These are phyloP conservation scores for Castor canadensis DNA, from an alignment of 2,113 vertebrate species.

Conservation along the genomic window DNA sequence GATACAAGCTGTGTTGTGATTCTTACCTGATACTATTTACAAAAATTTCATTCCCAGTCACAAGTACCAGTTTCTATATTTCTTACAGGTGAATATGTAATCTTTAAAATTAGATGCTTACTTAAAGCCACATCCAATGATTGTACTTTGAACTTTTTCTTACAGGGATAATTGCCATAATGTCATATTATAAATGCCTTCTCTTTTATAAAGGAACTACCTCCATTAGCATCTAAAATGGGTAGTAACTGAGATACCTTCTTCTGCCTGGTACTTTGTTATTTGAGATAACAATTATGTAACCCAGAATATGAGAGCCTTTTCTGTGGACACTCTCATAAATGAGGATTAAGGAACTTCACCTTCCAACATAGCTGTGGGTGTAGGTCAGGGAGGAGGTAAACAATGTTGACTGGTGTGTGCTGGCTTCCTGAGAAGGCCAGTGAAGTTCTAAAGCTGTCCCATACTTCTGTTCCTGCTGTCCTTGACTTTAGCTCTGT, in stretches of 20 bases:
- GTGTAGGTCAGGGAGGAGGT: not conserved
- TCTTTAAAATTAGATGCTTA: not conserved
- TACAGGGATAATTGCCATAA: not conserved
- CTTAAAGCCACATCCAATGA: not conserved
- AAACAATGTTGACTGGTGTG: no score
- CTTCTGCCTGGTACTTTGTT: not conserved
- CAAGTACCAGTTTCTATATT: not conserved
- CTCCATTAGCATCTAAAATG: slow-evolving; percentile 3
- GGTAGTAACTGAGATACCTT: not conserved
- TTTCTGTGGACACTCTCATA: not conserved
- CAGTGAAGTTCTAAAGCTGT: not conserved
- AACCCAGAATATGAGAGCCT: not conserved
- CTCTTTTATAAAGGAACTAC: not conserved
- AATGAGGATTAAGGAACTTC: not conserved
- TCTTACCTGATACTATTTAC: not conserved
- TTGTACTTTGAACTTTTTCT: not conserved
- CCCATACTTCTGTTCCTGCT: not conserved
- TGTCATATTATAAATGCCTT: not conserved
- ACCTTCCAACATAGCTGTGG: not conserved
- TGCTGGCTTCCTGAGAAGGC: not conserved
- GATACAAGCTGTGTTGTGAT: not conserved
- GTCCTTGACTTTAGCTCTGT: not conserved
- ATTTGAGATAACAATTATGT: not conserved
- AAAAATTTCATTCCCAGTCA: not conserved
- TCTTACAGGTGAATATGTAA: not conserved